Conservation (phyloP, 64 coral and sea anemone genomes). For the Pachyseris speciosa region DNA sequence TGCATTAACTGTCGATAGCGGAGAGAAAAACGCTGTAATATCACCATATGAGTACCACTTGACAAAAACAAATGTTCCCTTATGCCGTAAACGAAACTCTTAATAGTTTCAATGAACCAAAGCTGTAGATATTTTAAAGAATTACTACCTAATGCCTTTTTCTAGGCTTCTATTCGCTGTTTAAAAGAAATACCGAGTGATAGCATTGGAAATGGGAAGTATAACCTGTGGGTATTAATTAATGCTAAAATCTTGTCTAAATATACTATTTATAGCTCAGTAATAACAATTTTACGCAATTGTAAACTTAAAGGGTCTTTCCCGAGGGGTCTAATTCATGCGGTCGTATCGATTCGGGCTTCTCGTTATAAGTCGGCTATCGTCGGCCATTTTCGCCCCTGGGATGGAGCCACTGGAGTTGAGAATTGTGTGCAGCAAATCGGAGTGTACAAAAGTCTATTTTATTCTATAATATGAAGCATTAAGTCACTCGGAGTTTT, state of each 20-base stretch:
- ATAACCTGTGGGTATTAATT: background rate
- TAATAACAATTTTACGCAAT: background rate
- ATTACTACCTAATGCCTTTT: background rate
- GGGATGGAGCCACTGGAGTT: background rate
- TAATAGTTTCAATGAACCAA: background rate
- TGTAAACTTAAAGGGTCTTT: slow-evolving; percentile 1
- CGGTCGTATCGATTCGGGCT: background rate
- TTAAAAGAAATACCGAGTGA: background rate
- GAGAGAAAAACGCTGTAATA: no score
- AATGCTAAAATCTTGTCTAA: background rate
- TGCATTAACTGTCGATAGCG: no score
- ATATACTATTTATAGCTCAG: slow-evolving; percentile 33
- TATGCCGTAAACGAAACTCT: no score
- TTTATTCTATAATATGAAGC: slow-evolving; percentile 26
- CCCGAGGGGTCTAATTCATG: background rate
- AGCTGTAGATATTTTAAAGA: background rate
- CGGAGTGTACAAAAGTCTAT: slow-evolving; percentile 18
- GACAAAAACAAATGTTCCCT: no score
- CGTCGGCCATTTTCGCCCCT: background rate
- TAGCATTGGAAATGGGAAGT: background rate
- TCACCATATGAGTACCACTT: no score
- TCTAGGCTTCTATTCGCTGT: background rate
- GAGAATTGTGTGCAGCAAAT: background rate
- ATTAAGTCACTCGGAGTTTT: slow-evolving; percentile 5
- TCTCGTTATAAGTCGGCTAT: background rate